Conservation (phyloP, 2,797 vertebrate species). For the Scyliorhinus canicula region DNA sequence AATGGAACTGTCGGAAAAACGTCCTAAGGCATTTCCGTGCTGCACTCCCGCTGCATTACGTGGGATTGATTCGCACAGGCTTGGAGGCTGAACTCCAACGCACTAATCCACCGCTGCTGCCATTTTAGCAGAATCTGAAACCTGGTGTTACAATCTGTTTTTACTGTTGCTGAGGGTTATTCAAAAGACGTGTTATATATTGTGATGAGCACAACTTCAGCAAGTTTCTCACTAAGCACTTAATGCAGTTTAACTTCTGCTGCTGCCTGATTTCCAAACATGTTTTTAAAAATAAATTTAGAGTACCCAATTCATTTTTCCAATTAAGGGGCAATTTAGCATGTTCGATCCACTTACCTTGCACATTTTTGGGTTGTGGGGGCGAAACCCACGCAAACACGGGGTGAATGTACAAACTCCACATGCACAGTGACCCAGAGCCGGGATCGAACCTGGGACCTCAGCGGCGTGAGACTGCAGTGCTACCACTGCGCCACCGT, state of each 20-base stretch:
- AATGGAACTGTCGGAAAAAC: neutral
- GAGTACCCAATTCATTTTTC: too few relatives aligned
- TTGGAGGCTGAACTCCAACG: neutral
- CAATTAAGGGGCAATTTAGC: too few relatives aligned
- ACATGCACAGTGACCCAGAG: too few relatives aligned
- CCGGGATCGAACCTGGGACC: too few relatives aligned
- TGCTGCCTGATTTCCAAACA: neutral
- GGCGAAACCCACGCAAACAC: too few relatives aligned
- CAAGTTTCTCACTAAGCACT: neutral
- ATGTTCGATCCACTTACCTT: too few relatives aligned
- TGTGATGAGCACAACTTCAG: neutral
- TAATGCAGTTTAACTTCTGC: neutral
- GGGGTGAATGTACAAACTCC: too few relatives aligned
- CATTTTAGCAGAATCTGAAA: neutral
- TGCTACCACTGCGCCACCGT: too few relatives aligned
- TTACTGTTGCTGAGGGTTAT: neutral
- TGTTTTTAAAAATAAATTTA: too few relatives aligned
- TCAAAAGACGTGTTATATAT: neutral
- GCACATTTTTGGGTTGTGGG: too few relatives aligned
- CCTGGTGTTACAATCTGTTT: neutral
- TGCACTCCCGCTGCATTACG: neutral
- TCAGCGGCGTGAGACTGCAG: too few relatives aligned
- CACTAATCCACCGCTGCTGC: neutral
- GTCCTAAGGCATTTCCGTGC: neutral
- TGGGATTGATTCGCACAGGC: neutral